Evolutionary conservation across 2,113 vertebrate genomes (phyloP), one percentile per base, ranked within the genome.

Genomic region (Erythrocercus mccallii): DNA sequence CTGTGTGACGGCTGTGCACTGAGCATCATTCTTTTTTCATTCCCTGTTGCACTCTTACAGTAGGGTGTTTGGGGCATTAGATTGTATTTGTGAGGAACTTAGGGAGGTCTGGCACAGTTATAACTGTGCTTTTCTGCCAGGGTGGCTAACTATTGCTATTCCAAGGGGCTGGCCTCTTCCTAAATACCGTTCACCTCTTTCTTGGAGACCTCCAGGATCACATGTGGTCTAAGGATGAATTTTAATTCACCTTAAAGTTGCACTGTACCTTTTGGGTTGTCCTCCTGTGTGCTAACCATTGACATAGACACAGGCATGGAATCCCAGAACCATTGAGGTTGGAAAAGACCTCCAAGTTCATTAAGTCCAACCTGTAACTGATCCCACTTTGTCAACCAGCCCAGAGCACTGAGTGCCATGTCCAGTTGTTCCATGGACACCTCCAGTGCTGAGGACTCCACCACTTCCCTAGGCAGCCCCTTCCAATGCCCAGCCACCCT

Each of bases 401-500:
- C 70, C 62, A 62, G 54, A 27, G n/a, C 79, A 31, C 62, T 42
- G 17, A 33, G 35, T 56, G 42, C 48, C 48, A 62, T 9, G 4
- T 31, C 25, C 47, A 61, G 54, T 4, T 4, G 0, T 54, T 61
- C 62, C 79, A 11, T 56, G 54, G 62, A 31, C 40, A 48, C 56
- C 5, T 42, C 25, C 40, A 48, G 47, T 30, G 35, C 17, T 54
- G 25, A 4, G n/a, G 30, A 69, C 48, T 54, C 17, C 35, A 61
- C 21, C 23, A 9, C 48, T 12, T 62, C 31, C 27, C 62, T 28
- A 1, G 54, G 48, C 48, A 70, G 35, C 35, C 31, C 47, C 47
- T 69, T 2, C 25, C 62, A 69, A 4, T 18, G 40, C 40, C 25
- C 0, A 0, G 11, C 18, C n/a, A 62, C 10, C 4, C 12, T 76